Evolutionary conservation across 2,113 vertebrate species (phyloP).

Genomic region (Alethe diademata): DNA sequence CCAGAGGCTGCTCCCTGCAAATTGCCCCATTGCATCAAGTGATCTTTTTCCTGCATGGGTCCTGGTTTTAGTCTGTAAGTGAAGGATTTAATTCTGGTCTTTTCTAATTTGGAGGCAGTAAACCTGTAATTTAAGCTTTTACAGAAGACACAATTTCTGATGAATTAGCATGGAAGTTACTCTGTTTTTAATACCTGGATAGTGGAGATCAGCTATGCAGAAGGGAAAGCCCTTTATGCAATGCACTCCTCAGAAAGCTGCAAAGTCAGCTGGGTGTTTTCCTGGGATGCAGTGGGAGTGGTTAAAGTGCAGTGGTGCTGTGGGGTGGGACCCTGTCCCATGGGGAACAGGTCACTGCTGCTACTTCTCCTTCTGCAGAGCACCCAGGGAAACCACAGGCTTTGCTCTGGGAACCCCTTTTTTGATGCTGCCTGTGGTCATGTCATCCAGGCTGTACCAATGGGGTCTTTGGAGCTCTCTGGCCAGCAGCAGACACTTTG

Average conservation of each 20-base stretch:
- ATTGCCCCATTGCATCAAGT: background rate
- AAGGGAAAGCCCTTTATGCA: background rate
- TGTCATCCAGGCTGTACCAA: background rate
- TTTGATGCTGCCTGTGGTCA: background rate
- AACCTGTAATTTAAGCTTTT: constrained; percentile 32
- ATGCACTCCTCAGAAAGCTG: background rate
- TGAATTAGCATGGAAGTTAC: background rate
- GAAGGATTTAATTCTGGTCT: background rate
- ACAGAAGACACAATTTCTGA: background rate
- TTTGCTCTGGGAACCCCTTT: background rate
- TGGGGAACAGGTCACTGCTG: rapidly evolving
- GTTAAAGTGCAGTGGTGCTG: rapidly evolving
- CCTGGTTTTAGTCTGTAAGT: background rate
- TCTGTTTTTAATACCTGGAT: background rate
- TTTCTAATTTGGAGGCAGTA: background rate
- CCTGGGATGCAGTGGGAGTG: background rate
- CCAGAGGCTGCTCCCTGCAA: background rate
- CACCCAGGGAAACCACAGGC: background rate
- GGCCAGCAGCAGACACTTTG: background rate
- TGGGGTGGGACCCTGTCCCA: background rate
- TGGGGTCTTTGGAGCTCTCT: background rate
- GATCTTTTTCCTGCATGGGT: background rate
- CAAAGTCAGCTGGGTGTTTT: background rate
- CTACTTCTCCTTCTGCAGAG: background rate
- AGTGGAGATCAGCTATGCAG: background rate